Evolutionary conservation across 2,888 invertebrate species (phyloP), one percentile per base, ranked within the genome.

Genomic region (Prosapia bicincta): DNA sequence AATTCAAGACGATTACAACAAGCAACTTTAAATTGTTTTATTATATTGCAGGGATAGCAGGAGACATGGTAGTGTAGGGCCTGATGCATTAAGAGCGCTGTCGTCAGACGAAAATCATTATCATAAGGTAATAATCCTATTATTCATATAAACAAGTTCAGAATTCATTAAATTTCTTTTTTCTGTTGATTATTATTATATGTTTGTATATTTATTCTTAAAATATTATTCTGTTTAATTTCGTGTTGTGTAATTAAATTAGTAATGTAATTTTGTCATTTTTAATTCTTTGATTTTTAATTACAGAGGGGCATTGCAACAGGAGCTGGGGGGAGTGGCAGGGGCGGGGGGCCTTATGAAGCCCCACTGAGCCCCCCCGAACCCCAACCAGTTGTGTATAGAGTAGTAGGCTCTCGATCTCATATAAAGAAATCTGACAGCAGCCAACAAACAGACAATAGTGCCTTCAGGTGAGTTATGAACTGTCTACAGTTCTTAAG

Each of bases 401-500:
- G 83, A 72, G 82, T 83, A 28, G 82, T 83, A 43, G 81, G 82
- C 26, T 81, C 82, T 3, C 79, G 82, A 24, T 78, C 75, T 20
- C 81, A 82, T 69, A 80, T 82, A 67, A 83, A 82, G 81, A 88
- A 88, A 80, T 85, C 87, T 10, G 88, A 88, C 82, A 87, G 86
- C 79, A 85, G 87, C 15, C 88, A 88, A 80, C 88, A 88, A 81
- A 88, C 88, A 0, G 88, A 88, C 72, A 86, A 83, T 79, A 85
- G 85, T 80, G 85, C 85, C 71, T 87, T 86, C 82, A 85, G 86
- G 81, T 81, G 78, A 38, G 25, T 24, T 30, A n/a, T n/a, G n/a
- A n/a, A n/a, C n/a, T n/a, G n/a, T n/a, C n/a, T n/a, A n/a, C n/a
- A n/a, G n/a, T n/a, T n/a, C n/a, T n/a, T n/a, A n/a, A n/a, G n/a